These are phyloP conservation scores for Sinopyrophorus schimmeli DNA, from an alignment of 2,888 invertebrate species.

Conservation along the genomic window DNA sequence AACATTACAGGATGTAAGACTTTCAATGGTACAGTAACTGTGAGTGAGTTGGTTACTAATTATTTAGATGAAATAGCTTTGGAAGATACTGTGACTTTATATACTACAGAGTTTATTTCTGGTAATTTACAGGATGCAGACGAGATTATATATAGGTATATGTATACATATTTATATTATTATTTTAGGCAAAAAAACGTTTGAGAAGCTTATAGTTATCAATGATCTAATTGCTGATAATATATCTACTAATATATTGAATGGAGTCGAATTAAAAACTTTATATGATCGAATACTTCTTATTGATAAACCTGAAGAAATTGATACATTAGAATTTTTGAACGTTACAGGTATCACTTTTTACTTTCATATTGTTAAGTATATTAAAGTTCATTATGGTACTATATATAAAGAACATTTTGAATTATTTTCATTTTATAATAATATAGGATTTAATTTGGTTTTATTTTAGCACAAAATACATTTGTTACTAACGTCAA, in stretches of 20 bases:
- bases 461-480: conserved; percentile 39
- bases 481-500: conserved; percentile 38
- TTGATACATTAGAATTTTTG: conserved; percentile 12
- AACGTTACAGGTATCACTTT: conserved; percentile 19
- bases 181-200: conserved; percentile 35
- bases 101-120: conserved; percentile 1
- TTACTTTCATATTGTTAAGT: neutral
- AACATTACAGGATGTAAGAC: conserved; percentile 42
- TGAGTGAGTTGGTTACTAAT: conserved; percentile 32
- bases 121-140: no score
- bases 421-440: no score
- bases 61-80: conserved; percentile 25
- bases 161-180: no score
- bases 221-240: conserved; percentile 35
- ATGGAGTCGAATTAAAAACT: conserved; percentile 2
- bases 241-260: conserved; percentile 3
- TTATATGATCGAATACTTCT: neutral
- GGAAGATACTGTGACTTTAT: conserved; percentile 12
- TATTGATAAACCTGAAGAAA: conserved; percentile 10
- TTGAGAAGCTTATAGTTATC: conserved; percentile 39
- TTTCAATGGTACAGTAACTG: conserved; percentile 38
- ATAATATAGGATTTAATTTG: no score
- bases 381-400: no score
- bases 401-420: no score
- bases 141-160: no score